Conservation (phyloP, 2,797 vertebrate species). For the Helicolenus hilgendorfi region DNA sequence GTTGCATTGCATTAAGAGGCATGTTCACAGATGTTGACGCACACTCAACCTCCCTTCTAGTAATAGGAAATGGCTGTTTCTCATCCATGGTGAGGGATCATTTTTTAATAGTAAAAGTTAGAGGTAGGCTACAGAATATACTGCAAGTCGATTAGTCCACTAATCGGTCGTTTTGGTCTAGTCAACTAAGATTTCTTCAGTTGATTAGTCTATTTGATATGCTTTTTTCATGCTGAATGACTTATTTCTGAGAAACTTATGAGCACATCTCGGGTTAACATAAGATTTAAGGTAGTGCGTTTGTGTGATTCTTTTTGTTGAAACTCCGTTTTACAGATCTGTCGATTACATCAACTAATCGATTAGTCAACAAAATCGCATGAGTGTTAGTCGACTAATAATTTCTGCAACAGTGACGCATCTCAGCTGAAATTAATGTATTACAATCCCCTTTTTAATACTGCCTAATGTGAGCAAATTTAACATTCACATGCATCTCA, state of each 20-base stretch:
- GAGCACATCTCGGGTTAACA: background rate
- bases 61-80: background rate
- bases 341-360: no score
- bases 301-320: no score
- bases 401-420: background rate
- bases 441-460: background rate
- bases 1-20: background rate
- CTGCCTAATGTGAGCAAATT: background rate
- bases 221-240: background rate
- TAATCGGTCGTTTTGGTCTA: background rate
- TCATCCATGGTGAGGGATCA: background rate
- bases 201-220: background rate
- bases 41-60: background rate
- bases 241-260: background rate
- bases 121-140: background rate
- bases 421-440: background rate
- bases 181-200: background rate
- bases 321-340: no score
- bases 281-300: background rate
- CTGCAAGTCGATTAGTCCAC: background rate
- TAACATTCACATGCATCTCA: background rate
- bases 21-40: background rate
- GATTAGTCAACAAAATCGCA: no score
- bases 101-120: background rate
- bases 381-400: background rate